Percentiles rank a stretch among this genome's conserved stretches.
These are phyloP conservation scores for Pyrgilauda ruficollis DNA, from an alignment of 2,113 vertebrate species.

Conservation along the genomic window DNA sequence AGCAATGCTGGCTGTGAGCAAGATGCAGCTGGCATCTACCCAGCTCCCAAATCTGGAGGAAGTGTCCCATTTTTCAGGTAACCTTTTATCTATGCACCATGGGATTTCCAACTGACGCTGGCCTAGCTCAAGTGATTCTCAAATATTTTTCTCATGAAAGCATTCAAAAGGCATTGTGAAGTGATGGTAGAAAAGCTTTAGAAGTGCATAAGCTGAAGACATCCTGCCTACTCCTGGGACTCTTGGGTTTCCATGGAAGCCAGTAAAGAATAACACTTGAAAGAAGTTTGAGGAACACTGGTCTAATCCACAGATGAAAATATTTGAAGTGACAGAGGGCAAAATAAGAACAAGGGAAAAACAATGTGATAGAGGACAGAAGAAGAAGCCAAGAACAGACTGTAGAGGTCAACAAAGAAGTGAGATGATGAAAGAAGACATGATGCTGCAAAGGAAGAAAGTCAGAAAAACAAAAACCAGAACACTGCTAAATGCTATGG, in stretches of 20 bases:
- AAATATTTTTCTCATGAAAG: slow-evolving; percentile 7
- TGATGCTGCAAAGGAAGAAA: neutral
- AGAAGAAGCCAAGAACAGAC: neutral
- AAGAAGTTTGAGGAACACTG: slow-evolving; percentile 7
- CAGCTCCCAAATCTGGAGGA: neutral
- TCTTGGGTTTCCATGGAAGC: neutral
- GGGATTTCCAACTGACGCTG: neutral
- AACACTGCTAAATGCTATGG: neutral
- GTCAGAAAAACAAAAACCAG: neutral
- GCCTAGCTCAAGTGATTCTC: neutral
- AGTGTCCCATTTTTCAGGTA: neutral
- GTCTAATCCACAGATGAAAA: neutral
- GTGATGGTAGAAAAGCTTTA: slow-evolving; percentile 9
- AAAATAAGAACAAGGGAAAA: slow-evolving; percentile 10
- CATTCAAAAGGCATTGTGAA: slow-evolving; percentile 14
- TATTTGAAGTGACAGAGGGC: neutral
- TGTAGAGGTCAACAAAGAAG: neutral
- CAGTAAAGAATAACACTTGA: neutral
- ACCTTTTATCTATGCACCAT: neutral
- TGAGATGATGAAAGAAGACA: slow-evolving; percentile 6
- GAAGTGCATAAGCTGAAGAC: neutral
- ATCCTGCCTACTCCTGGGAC: neutral
- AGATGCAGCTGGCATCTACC: neutral
- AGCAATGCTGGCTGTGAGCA: neutral
- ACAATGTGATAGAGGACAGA: neutral